Base-by-base conservation (phyloP, 1,140 invertebrate species). In the Calephelis nemesis region DNA sequence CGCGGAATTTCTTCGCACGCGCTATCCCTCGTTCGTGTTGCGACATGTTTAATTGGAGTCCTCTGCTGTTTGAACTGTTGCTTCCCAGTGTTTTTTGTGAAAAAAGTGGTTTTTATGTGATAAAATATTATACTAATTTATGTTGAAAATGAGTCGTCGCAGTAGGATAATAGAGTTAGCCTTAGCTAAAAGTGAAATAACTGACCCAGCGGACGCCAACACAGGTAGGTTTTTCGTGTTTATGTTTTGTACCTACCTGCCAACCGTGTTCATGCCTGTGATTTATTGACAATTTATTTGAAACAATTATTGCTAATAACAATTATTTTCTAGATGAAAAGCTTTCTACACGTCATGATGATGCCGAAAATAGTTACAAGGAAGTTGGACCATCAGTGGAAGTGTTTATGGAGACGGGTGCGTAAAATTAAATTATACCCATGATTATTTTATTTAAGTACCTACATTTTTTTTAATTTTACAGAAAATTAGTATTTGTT, bases 121-220 rank as follows among this genome's bases (percentile, higher is more conserved):
- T 47, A 47, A 47, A 47, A 47, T 47, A 47, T 47, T 47, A 47
- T 47, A 47, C 45, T 47, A 47, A 47, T 47, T 47, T 47, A 47
- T 52, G 13, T 52, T 52, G 13, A 7, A 15, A 52, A 52, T 52
- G 49, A 52, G 49, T 52, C 49, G 49, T 15, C 13, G 49, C 13
- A 52, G 49, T 52, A 52, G 49, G 49, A 52, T 52, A 52, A 52
- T 52, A 12, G 5, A 52, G 13, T 52, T 52, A 52, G 49, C 49
- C 13, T 15, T 52, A 52, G 49, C 49, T 52, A 52, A 52, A 52
- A 52, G 49, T 52, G 49, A 52, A 52, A 52, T 52, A 52, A 52
- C 49, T 15, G 49, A 52, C 45, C 45, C 45, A 47, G 45, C 45
- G 45, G 45, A 47, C 45, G 45, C 45, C 45, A 47, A 47, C 45